Evolutionary conservation across 1,140 invertebrate genomes (phyloP), one percentile per base, ranked within the genome.

Genomic region (Penaeus vannamei): DNA sequence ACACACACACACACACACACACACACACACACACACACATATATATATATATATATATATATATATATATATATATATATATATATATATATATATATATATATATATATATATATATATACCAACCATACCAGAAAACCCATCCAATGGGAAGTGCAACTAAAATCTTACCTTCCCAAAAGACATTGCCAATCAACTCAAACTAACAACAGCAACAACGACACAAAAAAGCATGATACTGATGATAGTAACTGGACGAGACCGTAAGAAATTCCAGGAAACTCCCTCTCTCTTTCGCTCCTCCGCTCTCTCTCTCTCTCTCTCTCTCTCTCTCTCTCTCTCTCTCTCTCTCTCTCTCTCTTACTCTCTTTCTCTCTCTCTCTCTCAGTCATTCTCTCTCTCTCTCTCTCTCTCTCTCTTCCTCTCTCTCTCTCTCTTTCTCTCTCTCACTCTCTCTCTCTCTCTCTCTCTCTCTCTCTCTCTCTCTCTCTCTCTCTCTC

Each of bases 1-100:
- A 69, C 64, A 69, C 64, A 69, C 64, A 69, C 64, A 69, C 64
- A 69, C 64, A 69, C 64, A 69, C 64, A 69, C 64, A 69, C 64
- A 69, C 64, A 69, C 64, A 69, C 64, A 69, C 64, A 69, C 64
- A 69, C 64, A 69, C 14, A 69, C 14, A 69, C 14, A 69, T 29
- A 69, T 29, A 69, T 29, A 69, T 29, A 69, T n/a, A 29, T 29
- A 69, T 29, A 69, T 29, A 69, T 29, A 69, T 29, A 69, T 29
- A 69, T 29, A 69, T 29, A 69, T 29, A 69, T 29, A 69, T 29
- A 69, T 29, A 69, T 29, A 69, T 29, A 69, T 29, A 69, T 14
- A 69, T 29, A 69, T 29, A 69, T 29, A 69, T 29, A 69, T 29
- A 14, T 29, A 69, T 29, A 69, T 32, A 23, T 72, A 72, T 72